Conservation (phyloP, 1,140 invertebrate genomes). For the Cheumatopsyche charites region DNA sequence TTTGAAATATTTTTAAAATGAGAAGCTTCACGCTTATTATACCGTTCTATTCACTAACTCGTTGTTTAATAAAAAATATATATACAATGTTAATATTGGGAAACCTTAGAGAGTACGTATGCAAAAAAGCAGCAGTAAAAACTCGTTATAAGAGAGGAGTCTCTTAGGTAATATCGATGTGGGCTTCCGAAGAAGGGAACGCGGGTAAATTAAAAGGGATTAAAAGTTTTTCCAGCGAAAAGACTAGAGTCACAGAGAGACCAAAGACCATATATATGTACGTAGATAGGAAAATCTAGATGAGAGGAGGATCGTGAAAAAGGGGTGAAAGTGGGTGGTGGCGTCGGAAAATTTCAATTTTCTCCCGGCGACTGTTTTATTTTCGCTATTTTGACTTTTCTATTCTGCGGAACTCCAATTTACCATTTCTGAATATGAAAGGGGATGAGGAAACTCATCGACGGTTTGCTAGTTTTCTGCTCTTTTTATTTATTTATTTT, state of each 20-base stretch:
- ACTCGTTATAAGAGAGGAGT: background rate
- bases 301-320: background rate
- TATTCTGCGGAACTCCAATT: background rate
- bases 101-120: background rate
- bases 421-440: background rate
- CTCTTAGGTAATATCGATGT: background rate
- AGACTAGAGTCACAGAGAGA: background rate
- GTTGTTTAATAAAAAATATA: too few species aligned
- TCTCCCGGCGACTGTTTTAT: background rate
- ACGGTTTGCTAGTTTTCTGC: too few species aligned
- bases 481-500: too few species aligned
- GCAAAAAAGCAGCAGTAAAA: too few species aligned
- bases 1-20: too few species aligned
- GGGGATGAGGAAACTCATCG: too few species aligned
- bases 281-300: too few species aligned
- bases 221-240: conserved; percentile 7
- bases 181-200: background rate
- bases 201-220: conserved; percentile 19
- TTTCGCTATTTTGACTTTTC: conserved; percentile 20
- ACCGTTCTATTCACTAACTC: too few species aligned
- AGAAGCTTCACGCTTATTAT: too few species aligned
- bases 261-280: too few species aligned
- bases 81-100: too few species aligned
- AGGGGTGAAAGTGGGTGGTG: background rate
- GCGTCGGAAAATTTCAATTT: conserved; percentile 14